Base-by-base conservation (phyloP, 2,888 invertebrate species). In the Cepaea hortensis region DNA sequence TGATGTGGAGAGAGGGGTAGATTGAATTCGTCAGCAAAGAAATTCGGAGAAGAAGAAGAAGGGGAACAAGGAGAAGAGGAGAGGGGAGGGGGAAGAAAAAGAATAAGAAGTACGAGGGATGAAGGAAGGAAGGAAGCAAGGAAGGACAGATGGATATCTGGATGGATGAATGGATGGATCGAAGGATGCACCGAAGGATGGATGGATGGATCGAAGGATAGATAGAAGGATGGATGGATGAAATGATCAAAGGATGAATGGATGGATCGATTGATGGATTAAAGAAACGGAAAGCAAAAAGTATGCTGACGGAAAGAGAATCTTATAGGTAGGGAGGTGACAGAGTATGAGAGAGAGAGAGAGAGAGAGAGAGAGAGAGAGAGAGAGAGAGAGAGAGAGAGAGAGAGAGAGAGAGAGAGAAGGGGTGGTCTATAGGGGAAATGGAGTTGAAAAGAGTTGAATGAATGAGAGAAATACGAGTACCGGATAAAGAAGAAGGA, bases 21-120 rank as follows among this genome's bases (percentile, higher is more conserved):
- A 68, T 68, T 46, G 68, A 82, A 70, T 65, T 15, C 18, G 65
- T 65, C 13, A 18, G 65, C 9, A 18, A 18, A 65, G 65, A 65
- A 18, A 82, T 35, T 68, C 35, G 70, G 82, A 82, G 82, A 82
- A 68, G 13, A 68, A 68, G 82, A 68, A 46, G 35, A 35, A 35
- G 35, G 35, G 35, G 35, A 35, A 35, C 35, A 35, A 35, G 35
- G 35, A 35, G 35, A 35, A 35, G 35, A 35, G 35, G 1, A 35
- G 35, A 35, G 35, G 35, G 35, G 35, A 1, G 35, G 35, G 35
- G 35, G 35, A 35, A 35, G 35, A 35, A 35, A 35, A 35, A 35
- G 35, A 35, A 35, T 35, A 35, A 35, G 35, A 35, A 35, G 35
- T 35, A 35, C 35, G 35, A 35, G 35, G 35, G 35, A 35, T 35